Percentiles rank a stretch among this genome's conserved stretches.
phyloP scores from a whole-genome alignment of 2,797 vertebrate species.

The Coregonus ussuriensis region DNA sequence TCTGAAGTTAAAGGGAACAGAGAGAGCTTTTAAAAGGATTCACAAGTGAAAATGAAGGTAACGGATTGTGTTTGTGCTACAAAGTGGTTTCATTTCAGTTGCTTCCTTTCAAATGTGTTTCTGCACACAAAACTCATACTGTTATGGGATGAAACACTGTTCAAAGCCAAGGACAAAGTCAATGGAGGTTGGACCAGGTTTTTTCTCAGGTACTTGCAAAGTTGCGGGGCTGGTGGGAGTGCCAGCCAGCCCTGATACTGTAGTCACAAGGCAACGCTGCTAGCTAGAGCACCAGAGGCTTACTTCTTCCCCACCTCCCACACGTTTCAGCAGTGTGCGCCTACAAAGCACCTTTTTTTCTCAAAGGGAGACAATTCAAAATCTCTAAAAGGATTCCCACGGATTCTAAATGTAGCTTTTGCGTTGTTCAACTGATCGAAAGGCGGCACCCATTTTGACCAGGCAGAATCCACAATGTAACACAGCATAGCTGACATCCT shows the following conservation, averaged over 20 bases:
- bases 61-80: constrained; percentile 3
- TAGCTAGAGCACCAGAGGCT: constrained; percentile 2
- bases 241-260: background rate
- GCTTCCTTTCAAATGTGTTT: background rate
- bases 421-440: background rate
- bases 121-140: no score
- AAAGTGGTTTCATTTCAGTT: constrained; percentile 14
- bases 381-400: constrained; percentile 41
- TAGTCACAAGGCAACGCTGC: background rate
- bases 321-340: constrained; percentile 33
- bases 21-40: constrained; percentile 45
- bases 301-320: constrained; percentile 24
- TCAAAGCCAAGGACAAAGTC: constrained; percentile 1
- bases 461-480: background rate
- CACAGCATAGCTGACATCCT: no score
- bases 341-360: constrained; percentile 69
- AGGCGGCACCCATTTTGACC: background rate
- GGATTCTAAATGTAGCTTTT: constrained; percentile 34
- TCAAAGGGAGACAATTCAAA: constrained; percentile 57
- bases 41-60: constrained; percentile 44
- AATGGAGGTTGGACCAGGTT: background rate
- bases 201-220: background rate
- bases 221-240: background rate
- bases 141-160: background rate
- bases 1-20: constrained; percentile 49